Base-by-base conservation (phyloP, 1,140 invertebrate genomes). In the Panonychus citri region DNA sequence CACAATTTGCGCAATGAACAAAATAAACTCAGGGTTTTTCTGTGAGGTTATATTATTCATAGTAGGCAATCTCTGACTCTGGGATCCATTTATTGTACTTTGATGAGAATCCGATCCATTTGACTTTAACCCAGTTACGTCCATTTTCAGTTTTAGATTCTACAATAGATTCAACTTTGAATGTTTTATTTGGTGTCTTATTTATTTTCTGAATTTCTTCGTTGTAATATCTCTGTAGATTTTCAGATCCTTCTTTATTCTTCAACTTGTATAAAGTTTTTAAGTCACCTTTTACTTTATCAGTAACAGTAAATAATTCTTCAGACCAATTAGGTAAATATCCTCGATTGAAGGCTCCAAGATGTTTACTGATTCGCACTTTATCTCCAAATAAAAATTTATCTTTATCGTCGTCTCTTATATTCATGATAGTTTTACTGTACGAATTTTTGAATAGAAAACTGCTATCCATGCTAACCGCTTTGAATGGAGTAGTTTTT, bases 401-500 rank as follows among this genome's bases (percentile, higher is more conserved):
- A n/a, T 24, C 49, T 51, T 26, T 59, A 46, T 51, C 24, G 54
- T 25, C 15, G 48, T 39, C 5, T 27, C 5, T 27, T 34, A 17
- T 46, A 46, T 26, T 40, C 19, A 25, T 54, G 34, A 10, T 34
- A 34, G 12, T 4, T 10, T 24, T 27, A 15, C 24, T 21, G 19
- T 54, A 54, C 13, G 26, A 15, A 5, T 30, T 19, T 17, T 12
- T 12, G 30, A 34, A 54, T 10, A 54, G 4, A 17, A 15, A 8
- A 3, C 34, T 17, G n/a, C 15, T 15, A 19, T 34, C 8, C 12
- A 25, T 15, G 3, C 12, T 15, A 13, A n/a, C 8, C 52, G 13
- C 26, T n/a, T 17, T 15, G 3, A 39, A n/a, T n/a, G 72, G 72
- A 43, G 58, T 62, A 59, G 66, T 66, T 62, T 63, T 62, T 19